These are phyloP conservation scores for Arvicanthis niloticus DNA, from an alignment of 2,113 vertebrate species.

Conservation along the genomic window DNA sequence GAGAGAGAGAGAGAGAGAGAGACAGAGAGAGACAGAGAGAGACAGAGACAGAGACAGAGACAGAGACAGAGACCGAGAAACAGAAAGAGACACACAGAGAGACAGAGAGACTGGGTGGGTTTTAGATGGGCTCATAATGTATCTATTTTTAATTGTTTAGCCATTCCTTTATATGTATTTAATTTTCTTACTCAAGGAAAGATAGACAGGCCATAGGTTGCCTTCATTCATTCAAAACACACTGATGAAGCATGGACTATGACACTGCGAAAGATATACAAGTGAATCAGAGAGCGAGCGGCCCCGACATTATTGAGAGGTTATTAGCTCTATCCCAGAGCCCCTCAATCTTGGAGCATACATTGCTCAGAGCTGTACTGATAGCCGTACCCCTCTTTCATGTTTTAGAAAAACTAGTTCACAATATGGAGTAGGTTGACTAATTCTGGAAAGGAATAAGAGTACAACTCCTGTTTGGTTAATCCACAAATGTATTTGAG, in stretches of 20 bases:
- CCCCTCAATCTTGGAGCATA: not conserved
- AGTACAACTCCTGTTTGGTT: not conserved
- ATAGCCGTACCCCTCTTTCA: not conserved
- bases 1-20: too few species aligned
- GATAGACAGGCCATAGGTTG: not conserved
- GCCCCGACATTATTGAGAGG: not conserved
- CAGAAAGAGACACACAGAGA: too few species aligned
- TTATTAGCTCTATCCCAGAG: not conserved
- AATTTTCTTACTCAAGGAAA: not conserved
- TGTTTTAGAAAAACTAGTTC: not conserved
- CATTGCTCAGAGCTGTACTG: not conserved
- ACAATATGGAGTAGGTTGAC: not conserved
- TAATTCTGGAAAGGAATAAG: conserved; percentile 8
- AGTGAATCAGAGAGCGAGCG: not conserved
- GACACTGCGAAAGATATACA: not conserved
- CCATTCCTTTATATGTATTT: not conserved
- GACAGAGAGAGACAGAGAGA: not conserved
- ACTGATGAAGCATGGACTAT: not conserved
- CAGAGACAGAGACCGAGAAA: not conserved
- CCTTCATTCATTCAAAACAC: not conserved
- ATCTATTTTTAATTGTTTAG: not conserved
- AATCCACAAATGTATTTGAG: not conserved
- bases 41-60: too few species aligned
- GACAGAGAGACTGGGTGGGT: not conserved
- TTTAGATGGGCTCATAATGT: not conserved